phyloP scores from a whole-genome alignment of 2,113 vertebrate genomes.

The Empidonax alnorum region DNA sequence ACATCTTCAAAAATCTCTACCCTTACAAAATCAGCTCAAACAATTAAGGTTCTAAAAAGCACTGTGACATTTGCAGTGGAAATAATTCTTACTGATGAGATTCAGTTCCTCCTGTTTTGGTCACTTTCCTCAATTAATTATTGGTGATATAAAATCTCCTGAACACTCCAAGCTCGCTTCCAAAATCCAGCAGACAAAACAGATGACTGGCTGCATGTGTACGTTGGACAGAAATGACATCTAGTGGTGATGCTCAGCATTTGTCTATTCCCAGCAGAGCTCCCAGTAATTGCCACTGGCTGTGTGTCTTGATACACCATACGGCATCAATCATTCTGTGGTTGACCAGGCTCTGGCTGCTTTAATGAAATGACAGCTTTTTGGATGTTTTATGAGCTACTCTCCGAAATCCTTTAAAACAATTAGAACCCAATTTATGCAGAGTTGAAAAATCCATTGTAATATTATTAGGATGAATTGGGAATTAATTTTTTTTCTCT shows the following conservation, averaged over 20 bases:
- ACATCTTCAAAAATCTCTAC: slow-evolving; percentile 4
- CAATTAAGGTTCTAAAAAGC: slow-evolving; percentile 8
- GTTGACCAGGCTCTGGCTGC: background rate
- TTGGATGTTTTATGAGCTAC: background rate
- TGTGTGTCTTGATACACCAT: background rate
- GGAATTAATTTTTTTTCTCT: slow-evolving; percentile 27
- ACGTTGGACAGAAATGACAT: slow-evolving; percentile 65
- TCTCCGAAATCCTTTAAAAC: slow-evolving; percentile 35
- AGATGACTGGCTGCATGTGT: background rate
- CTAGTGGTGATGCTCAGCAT: slow-evolving; percentile 62
- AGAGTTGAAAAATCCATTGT: slow-evolving; percentile 34
- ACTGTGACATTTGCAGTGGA: background rate
- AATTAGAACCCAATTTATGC: slow-evolving; percentile 8
- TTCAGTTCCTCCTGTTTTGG: slow-evolving; percentile 7
- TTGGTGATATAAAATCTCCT: background rate
- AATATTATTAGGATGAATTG: slow-evolving; percentile 41
- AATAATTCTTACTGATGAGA: slow-evolving; percentile 16
- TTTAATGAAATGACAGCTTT: background rate
- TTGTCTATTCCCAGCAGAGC: background rate
- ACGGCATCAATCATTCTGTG: background rate
- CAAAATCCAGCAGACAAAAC: background rate
- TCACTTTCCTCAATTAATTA: slow-evolving; percentile 25
- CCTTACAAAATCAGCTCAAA: background rate
- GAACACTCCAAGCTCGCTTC: background rate
- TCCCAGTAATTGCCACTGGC: background rate